Evolutionary conservation across 1,140 invertebrate genomes (phyloP), one percentile per base, ranked within the genome.

Genomic region (Diabrotica virgifera): DNA sequence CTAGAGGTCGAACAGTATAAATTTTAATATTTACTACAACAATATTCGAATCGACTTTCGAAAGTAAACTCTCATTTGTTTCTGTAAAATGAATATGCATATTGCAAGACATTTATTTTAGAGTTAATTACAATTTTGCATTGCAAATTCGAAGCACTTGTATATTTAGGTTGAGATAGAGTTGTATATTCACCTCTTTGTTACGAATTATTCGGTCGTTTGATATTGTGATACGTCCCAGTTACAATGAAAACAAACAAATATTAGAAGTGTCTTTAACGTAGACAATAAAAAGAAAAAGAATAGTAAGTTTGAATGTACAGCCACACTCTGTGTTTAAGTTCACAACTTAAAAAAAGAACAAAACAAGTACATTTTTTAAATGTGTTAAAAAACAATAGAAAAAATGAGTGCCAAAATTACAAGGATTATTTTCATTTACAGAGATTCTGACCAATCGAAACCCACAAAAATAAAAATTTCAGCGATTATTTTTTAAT

Each of bases 111-210:
- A 70, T 69, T 69, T 69, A 69, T 69, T 69, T 66, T 66, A 67
- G 65, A 64, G 65, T 64, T 67, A 70, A 70, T 67, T 65, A 67
- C 65, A 67, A 62, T 70, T 70, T 70, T 67, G 68, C 65, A 70
- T 62, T 70, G 66, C 65, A 70, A 67, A 70, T 67, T 67, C 63
- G 54, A 55, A 63, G 63, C 63, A 67, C 65, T 63, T 57, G 53
- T 67, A 65, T 65, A 70, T 67, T 67, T 67, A 67, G 68, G 65
- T 67, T 70, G 61, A 67, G 68, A 70, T 70, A 62, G 63, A 70
- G 63, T 54, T 50, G 46, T 64, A 59, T 46, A n/a, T 53, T 56
- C 52, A 53, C 57, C 55, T 7, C 52, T 40, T 13, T 53, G 52
- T 64, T 13, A n/a, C 24, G 55, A 40, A 51, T 38, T 50, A 10